Evolutionary conservation across 2,888 invertebrate species (phyloP), one percentile per base, ranked within the genome.

Genomic region (Choreutis nemorana): DNA sequence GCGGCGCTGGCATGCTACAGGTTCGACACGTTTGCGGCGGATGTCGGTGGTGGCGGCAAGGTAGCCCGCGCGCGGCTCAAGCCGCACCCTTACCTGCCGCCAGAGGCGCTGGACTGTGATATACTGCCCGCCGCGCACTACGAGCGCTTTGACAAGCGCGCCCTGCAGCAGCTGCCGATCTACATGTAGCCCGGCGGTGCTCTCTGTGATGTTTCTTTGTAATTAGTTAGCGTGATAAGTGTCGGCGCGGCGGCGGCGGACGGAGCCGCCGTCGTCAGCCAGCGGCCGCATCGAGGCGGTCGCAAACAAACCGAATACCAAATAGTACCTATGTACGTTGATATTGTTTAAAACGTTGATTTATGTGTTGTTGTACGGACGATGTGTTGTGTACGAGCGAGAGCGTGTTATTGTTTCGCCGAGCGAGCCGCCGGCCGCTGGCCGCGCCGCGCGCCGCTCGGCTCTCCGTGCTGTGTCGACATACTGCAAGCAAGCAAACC

Each of bases 151-250:
- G 75, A 73, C 67, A 71, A 70, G 64, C 72, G 77, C 45, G 62
- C 72, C 50, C 65, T 77, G 63, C 77, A 71, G 60, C 75, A 77
- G 72, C 70, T 77, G 63, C 77, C 77, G 32, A 71, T 77, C 63
- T 77, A 72, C 72, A 70, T 77, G 75, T 77, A 73, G 70, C 63
- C 56, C 51, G 38, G 45, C 44, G 46, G 45, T 42, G 30, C 22
- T 55, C 54, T 64, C 71, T 70, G 68, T 68, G 70, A 65, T 68
- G 70, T 68, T 65, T 55, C 61, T 45, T 61, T 65, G 65, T 70
- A 61, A 64, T 61, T 66, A 66, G 59, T 57, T 66, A 66, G 48
- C 34, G 67, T 66, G 67, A 54, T 60, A 62, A 64, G 66, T 63
- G 67, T 32, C 36, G 34, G 40, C 3, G 16, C 29, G 29, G 32